Evolutionary conservation across 2,113 vertebrate genomes (phyloP), one percentile per base, ranked within the genome.

Genomic region (Tylochromis polylepis): DNA sequence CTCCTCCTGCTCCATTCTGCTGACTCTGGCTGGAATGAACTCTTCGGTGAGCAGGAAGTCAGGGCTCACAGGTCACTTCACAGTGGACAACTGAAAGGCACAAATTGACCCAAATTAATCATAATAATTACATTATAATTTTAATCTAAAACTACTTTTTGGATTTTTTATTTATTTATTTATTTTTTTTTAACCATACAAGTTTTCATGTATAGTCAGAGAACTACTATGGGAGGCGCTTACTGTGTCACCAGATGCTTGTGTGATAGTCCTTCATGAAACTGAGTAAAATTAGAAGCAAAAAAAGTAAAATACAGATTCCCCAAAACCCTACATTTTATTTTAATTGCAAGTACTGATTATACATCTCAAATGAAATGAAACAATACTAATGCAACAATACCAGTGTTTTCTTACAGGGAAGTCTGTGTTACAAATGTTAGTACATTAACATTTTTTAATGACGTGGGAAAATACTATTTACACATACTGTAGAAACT

Each of bases 1-100:
- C 79, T 91, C 94, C 83, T 92, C 95, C 18, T 95, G 89, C 90
- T 95, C 90, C 91, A 88, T 93, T 56, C 53, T 29, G 12, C 53
- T 12, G 12, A 46, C 93, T 92, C 65, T 51, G 67, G 27, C 24
- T 36, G n/a, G 67, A 15, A 31, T 9, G 10, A 41, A 46, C 70
- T 83, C 53, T 79, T 57, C 20, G 16, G 59, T 43, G 14, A 83
- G 86, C 31, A 59, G 56, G 20, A 41, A 18, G 18, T 31, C 65
- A 27, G 36, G 24, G 12, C n/a, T 70, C 38, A 67, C 62, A 67
- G 62, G 11, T 67, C 62, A 67, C 62, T 38, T 41, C n/a, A 67
- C 62, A 67, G 36, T 41, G 62, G 36, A 67, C 36, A 67, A 38
- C 22, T 67, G 62, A 41, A 67, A 11, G 36, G 36, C 20, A 67